Evolutionary conservation across 2,113 vertebrate species (phyloP).

Genomic region (Perca schrenkii): DNA sequence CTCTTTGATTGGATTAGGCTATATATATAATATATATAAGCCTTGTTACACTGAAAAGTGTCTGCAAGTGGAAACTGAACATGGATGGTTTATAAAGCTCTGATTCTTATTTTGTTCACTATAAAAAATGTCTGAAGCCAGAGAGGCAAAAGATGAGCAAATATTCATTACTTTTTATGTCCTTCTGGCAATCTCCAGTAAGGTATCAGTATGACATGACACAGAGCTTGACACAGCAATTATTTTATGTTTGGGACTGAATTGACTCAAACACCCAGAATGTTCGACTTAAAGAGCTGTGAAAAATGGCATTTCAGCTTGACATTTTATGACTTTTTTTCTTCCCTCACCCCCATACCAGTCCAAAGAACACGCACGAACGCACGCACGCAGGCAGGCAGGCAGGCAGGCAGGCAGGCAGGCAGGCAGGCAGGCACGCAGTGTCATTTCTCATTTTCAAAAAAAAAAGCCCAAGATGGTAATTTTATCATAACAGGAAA

Average conservation of each 20-base stretch:
- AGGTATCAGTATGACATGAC: background rate
- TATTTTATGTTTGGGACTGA: background rate
- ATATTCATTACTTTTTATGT: background rate
- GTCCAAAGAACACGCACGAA: background rate
- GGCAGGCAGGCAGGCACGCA: background rate
- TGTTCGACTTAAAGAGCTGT: slow-evolving; percentile 38
- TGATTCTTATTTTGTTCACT: background rate
- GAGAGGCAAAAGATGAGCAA: background rate
- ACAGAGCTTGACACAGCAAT: slow-evolving; percentile 2
- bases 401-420: too few species aligned
- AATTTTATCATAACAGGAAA: too few species aligned
- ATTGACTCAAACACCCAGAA: slow-evolving; percentile 26
- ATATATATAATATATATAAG: background rate
- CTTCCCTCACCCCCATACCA: background rate
- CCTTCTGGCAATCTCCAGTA: background rate
- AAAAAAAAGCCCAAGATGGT: too few species aligned
- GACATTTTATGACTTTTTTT: slow-evolving; percentile 67
- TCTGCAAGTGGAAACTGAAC: background rate
- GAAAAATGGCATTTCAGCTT: slow-evolving; percentile 63
- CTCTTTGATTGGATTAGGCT: slow-evolving; percentile 17
- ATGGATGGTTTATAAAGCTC: background rate
- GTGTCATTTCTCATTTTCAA: too few species aligned
- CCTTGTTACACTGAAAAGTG: background rate
- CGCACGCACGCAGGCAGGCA: background rate
- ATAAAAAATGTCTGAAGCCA: background rate